Evolutionary conservation across 2,888 invertebrate genomes (phyloP).

Genomic region (Cephus nigrinus): DNA sequence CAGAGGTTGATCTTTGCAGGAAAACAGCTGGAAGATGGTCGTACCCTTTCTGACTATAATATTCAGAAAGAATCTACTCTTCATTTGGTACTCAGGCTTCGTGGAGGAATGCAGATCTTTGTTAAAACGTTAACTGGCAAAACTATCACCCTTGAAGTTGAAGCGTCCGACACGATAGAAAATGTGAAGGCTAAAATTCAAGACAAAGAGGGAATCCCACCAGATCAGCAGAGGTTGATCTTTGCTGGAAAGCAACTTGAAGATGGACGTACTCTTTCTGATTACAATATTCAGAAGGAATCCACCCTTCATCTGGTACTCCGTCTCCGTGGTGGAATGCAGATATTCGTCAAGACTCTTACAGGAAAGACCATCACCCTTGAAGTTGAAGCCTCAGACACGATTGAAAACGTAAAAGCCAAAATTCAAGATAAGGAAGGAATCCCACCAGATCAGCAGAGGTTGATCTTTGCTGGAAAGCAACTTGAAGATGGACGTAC

Average conservation of each 20-base stretch:
- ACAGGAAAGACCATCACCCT: conserved; percentile 33
- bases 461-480: conserved; percentile 35
- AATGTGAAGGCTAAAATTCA: conserved; percentile 37
- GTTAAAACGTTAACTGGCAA: conserved; percentile 37
- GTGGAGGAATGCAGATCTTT: conserved; percentile 36
- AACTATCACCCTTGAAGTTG: conserved; percentile 36
- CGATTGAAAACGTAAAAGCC: conserved; percentile 33
- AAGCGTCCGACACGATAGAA: conserved; percentile 35
- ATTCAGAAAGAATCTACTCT: conserved; percentile 37
- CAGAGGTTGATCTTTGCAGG: conserved; percentile 42
- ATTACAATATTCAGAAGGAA: conserved; percentile 36
- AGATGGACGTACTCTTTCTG: conserved; percentile 30
- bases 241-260: conserved; percentile 34
- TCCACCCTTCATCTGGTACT: conserved; percentile 32
- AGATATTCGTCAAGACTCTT: conserved; percentile 32
- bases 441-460: conserved; percentile 36
- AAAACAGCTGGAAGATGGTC: conserved; percentile 40
- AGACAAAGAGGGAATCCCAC: conserved; percentile 37
- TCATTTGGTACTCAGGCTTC: conserved; percentile 33
- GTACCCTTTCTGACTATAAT: conserved; percentile 39
- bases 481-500: conserved; percentile 37
- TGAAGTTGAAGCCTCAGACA: conserved; percentile 35
- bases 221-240: conserved; percentile 34
- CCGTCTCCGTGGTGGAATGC: conserved; percentile 33
- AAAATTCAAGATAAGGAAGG: conserved; percentile 38